Percentiles rank a stretch among this genome's conserved stretches.
Evolutionary conservation across 2,797 vertebrate genomes (phyloP).

Genomic region (Cossypha heuglini): DNA sequence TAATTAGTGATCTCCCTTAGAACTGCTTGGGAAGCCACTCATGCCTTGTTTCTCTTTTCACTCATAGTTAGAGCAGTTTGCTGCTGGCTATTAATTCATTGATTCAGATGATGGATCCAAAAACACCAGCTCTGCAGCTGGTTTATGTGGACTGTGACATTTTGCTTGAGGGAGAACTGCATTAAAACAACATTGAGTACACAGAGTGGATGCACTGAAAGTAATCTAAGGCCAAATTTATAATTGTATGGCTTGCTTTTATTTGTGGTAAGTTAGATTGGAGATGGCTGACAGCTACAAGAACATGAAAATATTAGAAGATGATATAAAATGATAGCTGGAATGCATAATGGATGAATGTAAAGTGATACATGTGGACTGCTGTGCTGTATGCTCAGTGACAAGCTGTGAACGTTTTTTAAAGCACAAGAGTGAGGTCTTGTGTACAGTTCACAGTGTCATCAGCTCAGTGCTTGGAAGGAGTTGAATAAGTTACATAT

Average conservation of each 20-base stretch:
- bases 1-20: neutral
- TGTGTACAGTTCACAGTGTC: neutral
- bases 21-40: neutral
- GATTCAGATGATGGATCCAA: neutral
- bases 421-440: neutral
- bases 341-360: neutral
- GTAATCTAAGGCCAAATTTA: neutral
- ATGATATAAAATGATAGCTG: neutral
- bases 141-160: neutral
- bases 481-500: rapidly evolving
- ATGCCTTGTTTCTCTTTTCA: neutral
- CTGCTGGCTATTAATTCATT: neutral
- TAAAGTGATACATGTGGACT: rapidly evolving
- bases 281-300: neutral
- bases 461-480: neutral
- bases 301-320: neutral
- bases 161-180: neutral
- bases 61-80: neutral
- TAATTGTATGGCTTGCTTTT: neutral
- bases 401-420: neutral
- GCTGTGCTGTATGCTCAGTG: neutral
- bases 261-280: neutral
- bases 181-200: neutral
- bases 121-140: neutral
- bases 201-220: neutral